phyloP scores from a whole-genome alignment of 2,113 vertebrate genomes.

The Perca fluviatilis region DNA sequence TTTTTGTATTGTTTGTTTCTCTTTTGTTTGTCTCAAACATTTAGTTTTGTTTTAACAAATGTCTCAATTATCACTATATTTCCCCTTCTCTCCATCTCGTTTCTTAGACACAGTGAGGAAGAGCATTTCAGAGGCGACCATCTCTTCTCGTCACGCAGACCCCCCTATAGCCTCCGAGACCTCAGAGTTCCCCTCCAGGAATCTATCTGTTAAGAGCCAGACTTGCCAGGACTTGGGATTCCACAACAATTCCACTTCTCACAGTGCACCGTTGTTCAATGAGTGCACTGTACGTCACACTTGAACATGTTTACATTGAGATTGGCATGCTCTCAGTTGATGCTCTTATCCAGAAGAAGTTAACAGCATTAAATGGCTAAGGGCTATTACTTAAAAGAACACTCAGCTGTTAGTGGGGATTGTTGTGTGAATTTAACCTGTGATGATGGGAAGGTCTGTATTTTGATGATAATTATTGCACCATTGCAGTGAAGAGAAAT shows the following conservation, averaged over 20 bases:
- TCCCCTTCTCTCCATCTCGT: background rate
- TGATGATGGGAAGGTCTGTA: conserved; percentile 15
- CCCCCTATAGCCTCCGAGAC: conserved; percentile 67
- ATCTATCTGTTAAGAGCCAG: conserved; percentile 85
- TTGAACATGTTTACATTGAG: conserved; percentile 38
- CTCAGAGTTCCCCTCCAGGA: conserved; percentile 57
- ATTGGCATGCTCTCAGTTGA: conserved; percentile 21
- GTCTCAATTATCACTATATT: background rate
- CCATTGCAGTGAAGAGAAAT: conserved; percentile 2
- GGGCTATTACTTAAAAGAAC: conserved; percentile 16
- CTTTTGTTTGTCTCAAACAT: conserved; percentile 4
- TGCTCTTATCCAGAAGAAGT: conserved; percentile 27
- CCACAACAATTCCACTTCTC: conserved; percentile 59
- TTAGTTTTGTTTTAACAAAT: conserved; percentile 4
- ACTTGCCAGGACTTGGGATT: conserved; percentile 84
- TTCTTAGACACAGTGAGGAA: conserved; percentile 84
- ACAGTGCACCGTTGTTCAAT: conserved; percentile 48
- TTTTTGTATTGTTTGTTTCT: conserved; percentile 1
- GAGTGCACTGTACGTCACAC: conserved; percentile 65
- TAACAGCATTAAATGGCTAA: conserved; percentile 20
- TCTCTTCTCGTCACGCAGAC: conserved; percentile 81
- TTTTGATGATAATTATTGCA: conserved; percentile 21
- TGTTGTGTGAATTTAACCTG: conserved; percentile 21
- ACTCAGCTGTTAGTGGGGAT: background rate
- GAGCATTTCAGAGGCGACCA: conserved; percentile 87